Percentiles rank a stretch among this genome's conserved stretches.
Conservation (phyloP, 2,888 invertebrate species). For the Endotricha flammealis region DNA sequence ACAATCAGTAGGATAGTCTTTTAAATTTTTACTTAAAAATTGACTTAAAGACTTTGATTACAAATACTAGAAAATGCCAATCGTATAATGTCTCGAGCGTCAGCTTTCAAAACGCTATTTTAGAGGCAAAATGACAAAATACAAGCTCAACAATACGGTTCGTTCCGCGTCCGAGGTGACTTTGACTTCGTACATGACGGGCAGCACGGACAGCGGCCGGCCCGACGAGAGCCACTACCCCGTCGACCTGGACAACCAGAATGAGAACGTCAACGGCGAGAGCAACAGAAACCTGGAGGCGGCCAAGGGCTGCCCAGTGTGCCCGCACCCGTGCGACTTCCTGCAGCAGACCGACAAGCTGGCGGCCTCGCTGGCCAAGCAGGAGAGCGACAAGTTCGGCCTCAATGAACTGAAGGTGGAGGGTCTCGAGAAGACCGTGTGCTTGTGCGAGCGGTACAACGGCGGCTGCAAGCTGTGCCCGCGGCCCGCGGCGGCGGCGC, state of each 20-base stretch:
- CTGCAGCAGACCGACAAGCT: constrained; percentile 44
- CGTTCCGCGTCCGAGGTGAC: constrained; percentile 62
- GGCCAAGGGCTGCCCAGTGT: constrained; percentile 42
- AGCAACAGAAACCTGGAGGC: constrained; percentile 50
- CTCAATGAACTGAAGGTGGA: constrained; percentile 64
- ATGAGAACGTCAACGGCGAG: constrained; percentile 43
- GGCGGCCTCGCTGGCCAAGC: constrained; percentile 51
- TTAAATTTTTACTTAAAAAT: constrained; percentile 13
- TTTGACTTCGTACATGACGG: constrained; percentile 64
- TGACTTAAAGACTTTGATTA: constrained; percentile 14
- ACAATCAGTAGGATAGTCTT: background rate
- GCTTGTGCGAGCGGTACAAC: constrained; percentile 65
- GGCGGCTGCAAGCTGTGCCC: constrained; percentile 70
- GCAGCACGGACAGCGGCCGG: constrained; percentile 41
- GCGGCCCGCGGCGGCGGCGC: constrained; percentile 34
- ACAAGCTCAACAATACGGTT: constrained; percentile 69
- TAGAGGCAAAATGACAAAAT: constrained; percentile 72
- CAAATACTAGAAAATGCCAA: constrained; percentile 24
- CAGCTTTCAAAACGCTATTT: constrained; percentile 53
- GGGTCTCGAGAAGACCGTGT: constrained; percentile 51
- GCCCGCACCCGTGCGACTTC: constrained; percentile 53
- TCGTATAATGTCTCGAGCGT: constrained; percentile 57
- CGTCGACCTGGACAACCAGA: constrained; percentile 48
- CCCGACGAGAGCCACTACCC: constrained; percentile 37
- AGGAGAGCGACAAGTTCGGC: constrained; percentile 51